Conservation (phyloP, 1,140 invertebrate genomes). For the Camponotus floridanus region DNA sequence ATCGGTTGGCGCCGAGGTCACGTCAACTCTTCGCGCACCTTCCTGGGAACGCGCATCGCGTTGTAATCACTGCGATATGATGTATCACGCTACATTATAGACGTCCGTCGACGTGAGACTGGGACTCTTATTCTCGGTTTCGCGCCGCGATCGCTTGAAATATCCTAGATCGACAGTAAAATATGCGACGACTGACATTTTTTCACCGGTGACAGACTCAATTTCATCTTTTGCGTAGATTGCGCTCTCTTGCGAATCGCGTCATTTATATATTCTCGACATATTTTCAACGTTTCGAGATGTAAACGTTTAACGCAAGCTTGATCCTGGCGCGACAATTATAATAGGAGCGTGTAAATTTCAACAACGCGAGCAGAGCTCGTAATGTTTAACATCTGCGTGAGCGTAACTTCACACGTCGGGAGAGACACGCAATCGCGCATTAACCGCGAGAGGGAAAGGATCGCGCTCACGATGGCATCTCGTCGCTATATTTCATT, state of each 20-base stretch:
- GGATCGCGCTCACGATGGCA: conserved; percentile 51
- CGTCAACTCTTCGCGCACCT: conserved; percentile 57
- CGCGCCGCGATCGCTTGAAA: background rate
- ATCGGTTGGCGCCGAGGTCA: conserved; percentile 70
- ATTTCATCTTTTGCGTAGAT: background rate
- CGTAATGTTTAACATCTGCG: conserved; percentile 17
- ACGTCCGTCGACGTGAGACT: conserved; percentile 50
- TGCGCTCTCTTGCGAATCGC: background rate
- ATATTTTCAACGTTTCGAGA: background rate
- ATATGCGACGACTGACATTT: conserved; percentile 19
- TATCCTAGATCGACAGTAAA: conserved; percentile 37
- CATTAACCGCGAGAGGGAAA: conserved; percentile 42
- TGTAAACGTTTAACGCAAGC: background rate
- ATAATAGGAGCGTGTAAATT: background rate
- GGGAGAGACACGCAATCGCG: conserved; percentile 46
- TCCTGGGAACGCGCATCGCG: conserved; percentile 60
- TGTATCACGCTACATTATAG: conserved; percentile 67
- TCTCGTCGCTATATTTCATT: conserved; percentile 75
- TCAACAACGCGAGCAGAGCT: background rate
- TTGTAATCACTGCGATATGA: conserved; percentile 52
- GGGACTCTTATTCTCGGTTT: conserved; percentile 7
- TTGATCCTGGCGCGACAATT: background rate
- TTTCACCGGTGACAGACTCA: background rate
- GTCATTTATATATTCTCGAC: background rate
- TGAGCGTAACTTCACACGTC: background rate